Evolutionary conservation across 2,113 vertebrate species (phyloP).

Genomic region (Malurus alboscapulatus): DNA sequence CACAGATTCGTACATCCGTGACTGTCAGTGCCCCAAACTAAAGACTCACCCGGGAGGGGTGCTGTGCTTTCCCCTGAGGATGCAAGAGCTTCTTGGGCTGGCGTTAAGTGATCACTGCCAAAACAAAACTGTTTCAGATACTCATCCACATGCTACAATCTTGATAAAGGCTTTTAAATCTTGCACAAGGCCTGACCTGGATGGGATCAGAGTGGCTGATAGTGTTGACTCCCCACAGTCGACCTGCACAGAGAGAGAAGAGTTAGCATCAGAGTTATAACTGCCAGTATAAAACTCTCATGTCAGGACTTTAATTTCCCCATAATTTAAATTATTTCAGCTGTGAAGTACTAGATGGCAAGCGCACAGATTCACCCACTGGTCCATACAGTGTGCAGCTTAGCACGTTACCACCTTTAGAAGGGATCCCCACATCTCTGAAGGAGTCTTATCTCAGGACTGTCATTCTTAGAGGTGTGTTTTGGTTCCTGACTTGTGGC

Average conservation of each 20-base stretch:
- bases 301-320: not conserved
- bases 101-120: constrained; percentile 28
- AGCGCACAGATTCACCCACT: not conserved
- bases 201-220: not conserved
- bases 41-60: constrained; percentile 33
- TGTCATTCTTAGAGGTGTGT: no score
- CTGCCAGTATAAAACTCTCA: rapidly evolving
- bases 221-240: not conserved
- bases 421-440: not conserved
- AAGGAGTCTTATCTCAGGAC: not conserved
- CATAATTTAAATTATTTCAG: not conserved
- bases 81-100: not conserved
- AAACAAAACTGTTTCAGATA: not conserved
- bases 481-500: not conserved
- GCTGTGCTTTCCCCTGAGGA: not conserved
- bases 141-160: not conserved
- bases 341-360: not conserved
- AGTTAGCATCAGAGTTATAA: not conserved
- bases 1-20: not conserved
- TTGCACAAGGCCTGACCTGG: constrained; percentile 60
- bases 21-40: not conserved
- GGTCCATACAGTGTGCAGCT: not conserved
- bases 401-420: not conserved
- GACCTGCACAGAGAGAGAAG: constrained; percentile 1
- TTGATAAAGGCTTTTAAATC: not conserved